These are phyloP conservation scores for Drosophila mercatorum DNA, from an alignment of 2,888 invertebrate genomes.

Conservation along the genomic window DNA sequence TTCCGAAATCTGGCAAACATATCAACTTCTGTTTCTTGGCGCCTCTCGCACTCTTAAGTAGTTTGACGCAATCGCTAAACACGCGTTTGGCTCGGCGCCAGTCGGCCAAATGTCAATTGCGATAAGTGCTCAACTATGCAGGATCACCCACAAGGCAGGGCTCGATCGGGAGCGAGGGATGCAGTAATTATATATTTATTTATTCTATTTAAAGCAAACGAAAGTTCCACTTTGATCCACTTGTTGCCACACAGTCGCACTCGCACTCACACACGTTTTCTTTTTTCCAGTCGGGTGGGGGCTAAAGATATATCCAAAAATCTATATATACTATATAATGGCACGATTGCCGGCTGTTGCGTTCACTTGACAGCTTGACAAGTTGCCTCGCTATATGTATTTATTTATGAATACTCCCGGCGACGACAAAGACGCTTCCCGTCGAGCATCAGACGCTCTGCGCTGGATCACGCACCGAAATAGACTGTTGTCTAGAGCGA, in stretches of 20 bases:
- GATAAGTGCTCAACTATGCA: slow-evolving; percentile 44
- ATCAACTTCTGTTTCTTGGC: slow-evolving; percentile 28
- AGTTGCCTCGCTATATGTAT: slow-evolving; percentile 35
- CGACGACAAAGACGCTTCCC: slow-evolving; percentile 26
- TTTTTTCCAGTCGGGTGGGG: slow-evolving; percentile 51
- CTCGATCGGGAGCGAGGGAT: background rate
- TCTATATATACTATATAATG: slow-evolving; percentile 13
- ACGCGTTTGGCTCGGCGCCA: slow-evolving; percentile 79
- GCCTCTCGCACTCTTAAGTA: slow-evolving; percentile 16
- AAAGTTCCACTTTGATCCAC: slow-evolving; percentile 66
- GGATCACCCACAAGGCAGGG: slow-evolving; percentile 20
- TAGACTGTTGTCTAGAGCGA: slow-evolving; percentile 74
- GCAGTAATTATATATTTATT: background rate
- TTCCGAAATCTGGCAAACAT: slow-evolving; percentile 83
- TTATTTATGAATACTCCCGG: slow-evolving; percentile 34
- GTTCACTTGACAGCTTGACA: slow-evolving; percentile 67
- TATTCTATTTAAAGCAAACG: slow-evolving; percentile 45
- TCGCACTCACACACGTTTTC: slow-evolving; percentile 25
- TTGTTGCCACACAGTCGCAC: slow-evolving; percentile 36
- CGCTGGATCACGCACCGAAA: slow-evolving; percentile 84
- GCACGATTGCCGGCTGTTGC: slow-evolving; percentile 44
- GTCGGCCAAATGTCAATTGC: slow-evolving; percentile 50
- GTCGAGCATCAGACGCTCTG: slow-evolving; percentile 58
- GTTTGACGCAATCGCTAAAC: slow-evolving; percentile 68
- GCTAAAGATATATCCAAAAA: slow-evolving; percentile 30